These are phyloP conservation scores for Argya squamiceps DNA, from an alignment of 2,797 vertebrate species.

Conservation along the genomic window DNA sequence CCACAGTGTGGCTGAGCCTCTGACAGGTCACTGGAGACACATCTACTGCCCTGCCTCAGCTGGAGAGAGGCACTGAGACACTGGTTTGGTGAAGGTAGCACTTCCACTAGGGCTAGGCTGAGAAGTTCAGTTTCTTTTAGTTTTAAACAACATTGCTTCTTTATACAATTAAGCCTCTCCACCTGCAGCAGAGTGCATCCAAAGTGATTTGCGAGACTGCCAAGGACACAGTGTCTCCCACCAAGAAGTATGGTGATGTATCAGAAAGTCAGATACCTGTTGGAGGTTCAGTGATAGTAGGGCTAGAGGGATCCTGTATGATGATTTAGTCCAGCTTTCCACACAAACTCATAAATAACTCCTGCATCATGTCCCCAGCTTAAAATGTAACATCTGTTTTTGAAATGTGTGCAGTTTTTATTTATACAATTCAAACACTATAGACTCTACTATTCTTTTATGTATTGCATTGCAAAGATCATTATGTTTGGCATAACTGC, in stretches of 20 bases:
- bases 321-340: not conserved
- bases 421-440: not conserved
- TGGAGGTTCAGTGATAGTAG: not conserved
- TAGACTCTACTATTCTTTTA: not conserved
- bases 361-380: not conserved
- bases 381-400: not conserved
- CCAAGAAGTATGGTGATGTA: not conserved
- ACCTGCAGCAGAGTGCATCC: not conserved
- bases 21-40: not conserved
- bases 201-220: not conserved
- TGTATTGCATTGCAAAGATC: not conserved
- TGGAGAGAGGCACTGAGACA: not conserved
- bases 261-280: not conserved
- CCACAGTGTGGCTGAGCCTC: not conserved
- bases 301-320: not conserved
- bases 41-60: not conserved
- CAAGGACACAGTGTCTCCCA: not conserved
- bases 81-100: rapidly evolving
- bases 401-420: not conserved
- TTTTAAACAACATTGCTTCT: not conserved
- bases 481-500: not conserved
- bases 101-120: not conserved
- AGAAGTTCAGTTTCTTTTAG: not conserved
- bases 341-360: not conserved
- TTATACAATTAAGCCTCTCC: not conserved